A percentile compares a stretch with the other conserved stretches of the same genome.
Evolutionary conservation across 2,797 vertebrate species (phyloP).

Genomic region (Sarcoramphus papa): DNA sequence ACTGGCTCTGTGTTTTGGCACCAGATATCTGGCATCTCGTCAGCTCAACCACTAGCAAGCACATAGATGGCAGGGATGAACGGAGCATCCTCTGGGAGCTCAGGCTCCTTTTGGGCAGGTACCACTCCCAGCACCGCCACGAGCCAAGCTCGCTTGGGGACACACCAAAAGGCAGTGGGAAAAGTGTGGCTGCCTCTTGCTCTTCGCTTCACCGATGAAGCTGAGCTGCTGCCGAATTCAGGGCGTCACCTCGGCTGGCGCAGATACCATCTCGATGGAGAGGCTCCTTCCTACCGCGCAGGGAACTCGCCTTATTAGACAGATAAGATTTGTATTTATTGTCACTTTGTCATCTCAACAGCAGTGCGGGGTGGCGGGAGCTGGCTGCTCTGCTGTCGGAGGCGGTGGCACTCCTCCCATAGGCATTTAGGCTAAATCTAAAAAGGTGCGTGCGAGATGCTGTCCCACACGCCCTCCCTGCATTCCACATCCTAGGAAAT

Average conservation of each 20-base stretch:
- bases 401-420: neutral
- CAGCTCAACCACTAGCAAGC: neutral
- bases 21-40: neutral
- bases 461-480: neutral
- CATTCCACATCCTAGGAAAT: neutral
- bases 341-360: neutral
- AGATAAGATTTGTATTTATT: slow-evolving; percentile 9
- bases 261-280: neutral
- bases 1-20: neutral
- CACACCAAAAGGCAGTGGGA: neutral
- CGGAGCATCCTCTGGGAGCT: neutral
- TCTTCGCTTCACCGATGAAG: neutral
- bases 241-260: accelerated
- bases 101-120: neutral
- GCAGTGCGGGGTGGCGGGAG: neutral
- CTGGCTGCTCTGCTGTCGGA: neutral
- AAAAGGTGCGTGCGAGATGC: neutral
- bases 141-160: neutral
- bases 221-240: neutral
- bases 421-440: neutral
- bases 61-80: neutral
- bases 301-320: neutral
- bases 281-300: neutral
- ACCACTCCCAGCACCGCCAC: neutral
- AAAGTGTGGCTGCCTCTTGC: neutral